Base-by-base conservation (phyloP, 2,888 invertebrate species). In the Neria commutata region DNA sequence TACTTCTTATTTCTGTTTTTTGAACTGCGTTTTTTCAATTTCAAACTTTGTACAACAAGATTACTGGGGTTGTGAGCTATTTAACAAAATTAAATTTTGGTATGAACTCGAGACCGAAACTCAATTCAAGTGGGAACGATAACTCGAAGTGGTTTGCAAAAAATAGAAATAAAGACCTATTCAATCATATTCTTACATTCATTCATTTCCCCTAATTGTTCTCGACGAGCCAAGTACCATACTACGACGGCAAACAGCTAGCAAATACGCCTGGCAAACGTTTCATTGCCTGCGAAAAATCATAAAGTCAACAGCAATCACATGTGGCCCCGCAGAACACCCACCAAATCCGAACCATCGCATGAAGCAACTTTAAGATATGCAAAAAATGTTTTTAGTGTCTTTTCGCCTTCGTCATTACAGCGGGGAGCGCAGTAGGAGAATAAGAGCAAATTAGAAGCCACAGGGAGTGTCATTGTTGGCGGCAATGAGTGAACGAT, bases 191-290 rank as follows among this genome's bases (percentile, higher is more conserved):
- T n/a, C n/a, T n/a, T n/a, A n/a, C n/a, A n/a, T n/a, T n/a, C n/a
- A n/a, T n/a, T n/a, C n/a, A n/a, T n/a, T n/a, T n/a, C n/a, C n/a
- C n/a, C n/a, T n/a, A n/a, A n/a, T n/a, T n/a, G n/a, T n/a, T 54
- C 14, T 53, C 23, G 42, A 8, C 53, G 47, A 47, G 24, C n/a
- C n/a, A n/a, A n/a, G n/a, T n/a, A 26, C 26, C 58, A 49, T 49
- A 16, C 34, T 19, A 49, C 49, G 34, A 17, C 58, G 56, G 56
- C 56, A 57, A 56, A 67, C 60, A 67, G 67, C 68, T 68, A 67
- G 68, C 67, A 67, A n/a, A n/a, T n/a, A n/a, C n/a, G n/a, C n/a
- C n/a, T 19, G 17, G 46, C 14, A 49, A 49, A 49, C 21, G 49
- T 49, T 48, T 49, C 42, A 56, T 56, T 49, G 42, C 14, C 40